Evolutionary conservation across 2,888 invertebrate genomes (phyloP).

Genomic region (Neoascia interrupta): DNA sequence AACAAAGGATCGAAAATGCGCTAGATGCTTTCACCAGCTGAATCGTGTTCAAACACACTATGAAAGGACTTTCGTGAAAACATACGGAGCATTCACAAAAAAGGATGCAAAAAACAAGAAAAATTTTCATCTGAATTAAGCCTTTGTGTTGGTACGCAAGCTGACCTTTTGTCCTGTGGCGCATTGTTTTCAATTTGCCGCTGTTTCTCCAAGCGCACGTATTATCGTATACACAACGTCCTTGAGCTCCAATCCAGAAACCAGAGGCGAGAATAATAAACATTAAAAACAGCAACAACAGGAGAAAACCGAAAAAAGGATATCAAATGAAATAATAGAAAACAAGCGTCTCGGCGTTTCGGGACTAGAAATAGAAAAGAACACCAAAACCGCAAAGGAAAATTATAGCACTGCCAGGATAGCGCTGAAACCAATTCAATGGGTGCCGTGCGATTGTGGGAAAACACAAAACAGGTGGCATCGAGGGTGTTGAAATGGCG

Average conservation of each 20-base stretch:
- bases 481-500: constrained; percentile 2
- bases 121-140: constrained; percentile 17
- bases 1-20: no score
- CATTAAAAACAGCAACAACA: background rate
- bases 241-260: constrained; percentile 16
- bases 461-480: background rate
- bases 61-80: no score
- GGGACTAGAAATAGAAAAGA: constrained; percentile 24
- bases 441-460: background rate
- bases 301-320: constrained; percentile 7
- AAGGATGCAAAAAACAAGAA: constrained; percentile 12
- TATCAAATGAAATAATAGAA: constrained; percentile 45
- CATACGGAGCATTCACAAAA: no score
- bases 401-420: constrained; percentile 42
- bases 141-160: constrained; percentile 41
- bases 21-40: no score
- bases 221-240: no score
- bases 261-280: constrained; percentile 8
- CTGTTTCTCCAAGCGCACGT: constrained; percentile 25
- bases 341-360: constrained; percentile 21
- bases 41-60: no score
- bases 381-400: constrained; percentile 35
- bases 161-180: constrained; percentile 39
- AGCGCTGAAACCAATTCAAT: constrained; percentile 43
- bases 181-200: constrained; percentile 58